Percentiles rank a stretch among this genome's conserved stretches.
These are phyloP conservation scores for Cataglyphis altisquamis DNA, from an alignment of 2,888 invertebrate genomes.

Conservation along the genomic window DNA sequence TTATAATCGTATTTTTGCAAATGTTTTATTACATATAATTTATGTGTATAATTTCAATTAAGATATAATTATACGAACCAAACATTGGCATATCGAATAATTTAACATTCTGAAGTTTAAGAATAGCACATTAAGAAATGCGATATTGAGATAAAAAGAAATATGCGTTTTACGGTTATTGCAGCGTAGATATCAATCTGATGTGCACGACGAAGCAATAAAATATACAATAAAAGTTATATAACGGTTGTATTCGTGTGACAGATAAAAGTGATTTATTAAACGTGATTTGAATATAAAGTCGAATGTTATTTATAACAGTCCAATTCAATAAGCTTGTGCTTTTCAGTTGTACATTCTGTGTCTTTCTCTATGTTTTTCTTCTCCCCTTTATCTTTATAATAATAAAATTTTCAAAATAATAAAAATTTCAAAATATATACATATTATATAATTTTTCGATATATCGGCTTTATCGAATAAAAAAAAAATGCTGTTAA, in stretches of 20 bases:
- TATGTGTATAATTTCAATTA: not conserved
- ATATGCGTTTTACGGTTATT: not conserved
- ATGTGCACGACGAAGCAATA: conserved; percentile 37
- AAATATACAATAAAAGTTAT: conserved; percentile 46
- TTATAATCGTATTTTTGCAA: not conserved
- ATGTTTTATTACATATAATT: not conserved
- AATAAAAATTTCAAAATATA: not conserved
- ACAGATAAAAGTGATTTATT: conserved; percentile 37
- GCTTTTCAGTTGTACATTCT: conserved; percentile 15
- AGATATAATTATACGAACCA: not conserved
- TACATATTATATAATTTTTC: not conserved
- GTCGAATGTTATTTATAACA: conserved; percentile 38
- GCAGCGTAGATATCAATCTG: conserved; percentile 23
- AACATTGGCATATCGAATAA: not conserved
- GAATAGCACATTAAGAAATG: not conserved
- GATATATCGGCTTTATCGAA: not conserved
- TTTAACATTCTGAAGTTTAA: not conserved
- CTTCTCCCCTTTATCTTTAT: not conserved
- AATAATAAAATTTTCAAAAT: not conserved
- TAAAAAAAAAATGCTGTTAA: not conserved
- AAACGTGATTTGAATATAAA: conserved; percentile 45
- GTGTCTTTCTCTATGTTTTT: not conserved
- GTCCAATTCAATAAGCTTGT: conserved; percentile 14
- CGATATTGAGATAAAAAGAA: not conserved
- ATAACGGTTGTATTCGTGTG: conserved; percentile 32